A percentile compares a stretch with the other conserved stretches of the same genome.
phyloP scores from a whole-genome alignment of 2,888 invertebrate genomes.

The Andricus curvator region DNA sequence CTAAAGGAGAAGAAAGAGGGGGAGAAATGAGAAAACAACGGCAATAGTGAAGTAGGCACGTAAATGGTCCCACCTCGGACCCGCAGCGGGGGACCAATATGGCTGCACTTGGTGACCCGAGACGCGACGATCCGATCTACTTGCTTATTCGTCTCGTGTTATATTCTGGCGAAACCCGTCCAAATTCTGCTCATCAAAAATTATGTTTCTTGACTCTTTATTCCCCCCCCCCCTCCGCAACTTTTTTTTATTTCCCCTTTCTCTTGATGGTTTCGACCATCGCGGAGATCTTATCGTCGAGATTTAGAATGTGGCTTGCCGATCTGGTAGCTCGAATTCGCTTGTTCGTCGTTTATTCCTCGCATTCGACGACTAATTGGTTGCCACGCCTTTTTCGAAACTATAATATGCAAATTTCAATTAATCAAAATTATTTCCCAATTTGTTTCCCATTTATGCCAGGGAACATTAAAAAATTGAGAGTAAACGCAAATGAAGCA shows the following conservation, averaged over 20 bases:
- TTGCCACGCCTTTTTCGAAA: conserved; percentile 35
- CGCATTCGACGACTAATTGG: conserved; percentile 64
- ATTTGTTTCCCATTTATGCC: background rate
- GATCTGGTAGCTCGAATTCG: conserved; percentile 65
- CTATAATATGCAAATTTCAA: background rate
- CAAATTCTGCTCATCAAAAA: conserved; percentile 66
- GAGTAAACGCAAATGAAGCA: no score
- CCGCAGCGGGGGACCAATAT: conserved; percentile 54
- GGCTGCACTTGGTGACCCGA: conserved; percentile 55
- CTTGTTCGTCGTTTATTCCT: conserved; percentile 58
- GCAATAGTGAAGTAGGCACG: conserved; percentile 56
- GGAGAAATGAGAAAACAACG: conserved; percentile 52
- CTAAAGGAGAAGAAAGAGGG: conserved; percentile 45
- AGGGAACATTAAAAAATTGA: no score
- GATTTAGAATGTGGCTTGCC: conserved; percentile 63
- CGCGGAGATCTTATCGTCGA: conserved; percentile 61
- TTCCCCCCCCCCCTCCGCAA: conserved; percentile 47
- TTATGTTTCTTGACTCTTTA: conserved; percentile 56
- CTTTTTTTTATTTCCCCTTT: conserved; percentile 43
- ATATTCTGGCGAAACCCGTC: conserved; percentile 64
- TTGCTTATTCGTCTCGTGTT: conserved; percentile 67
- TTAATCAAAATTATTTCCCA: conserved; percentile 11
- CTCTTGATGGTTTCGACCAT: conserved; percentile 44
- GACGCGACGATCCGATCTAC: conserved; percentile 65
- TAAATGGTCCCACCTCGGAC: conserved; percentile 55